These are phyloP conservation scores for Aurelia sp. DNA, from an alignment of 30 jellyfish, hydroid and myxozoan genomes.

Conservation along the genomic window DNA sequence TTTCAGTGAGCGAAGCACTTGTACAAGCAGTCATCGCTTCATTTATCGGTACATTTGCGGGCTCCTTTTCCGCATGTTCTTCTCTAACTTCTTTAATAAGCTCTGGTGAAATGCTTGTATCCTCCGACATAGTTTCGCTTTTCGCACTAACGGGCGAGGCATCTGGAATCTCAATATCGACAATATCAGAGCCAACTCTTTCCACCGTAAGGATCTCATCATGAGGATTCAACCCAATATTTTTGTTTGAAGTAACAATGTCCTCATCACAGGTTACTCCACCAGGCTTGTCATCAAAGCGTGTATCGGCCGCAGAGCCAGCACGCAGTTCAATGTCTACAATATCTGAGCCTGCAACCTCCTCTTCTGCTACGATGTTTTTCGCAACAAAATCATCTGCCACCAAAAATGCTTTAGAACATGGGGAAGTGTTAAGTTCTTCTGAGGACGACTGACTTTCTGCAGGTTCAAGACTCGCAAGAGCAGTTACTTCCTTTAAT, in stretches of 20 bases:
- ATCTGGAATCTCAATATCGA: constrained; percentile 43
- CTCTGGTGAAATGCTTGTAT: no score
- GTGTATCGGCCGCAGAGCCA: not conserved
- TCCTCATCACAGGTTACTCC: no score
- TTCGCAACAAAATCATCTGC: not conserved
- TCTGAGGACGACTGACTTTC: constrained; percentile 15
- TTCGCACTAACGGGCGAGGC: not conserved
- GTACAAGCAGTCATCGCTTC: no score
- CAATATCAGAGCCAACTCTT: constrained; percentile 30
- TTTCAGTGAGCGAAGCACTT: no score
- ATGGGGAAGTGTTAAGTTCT: constrained; percentile 8
- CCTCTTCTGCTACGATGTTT: constrained; percentile 10
- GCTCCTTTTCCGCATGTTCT: no score
- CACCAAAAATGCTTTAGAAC: constrained; percentile 14
- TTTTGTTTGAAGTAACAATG: no score
- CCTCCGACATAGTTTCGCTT: no score
- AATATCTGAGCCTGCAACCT: constrained; percentile 20
- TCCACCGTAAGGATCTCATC: no score
- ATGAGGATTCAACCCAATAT: no score
- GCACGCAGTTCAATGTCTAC: not conserved
- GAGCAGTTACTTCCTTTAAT: not conserved
- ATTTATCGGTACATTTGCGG: no score
- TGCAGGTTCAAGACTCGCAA: not conserved
- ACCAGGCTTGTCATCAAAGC: no score
- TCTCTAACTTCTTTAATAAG: no score